Percentiles rank a stretch among this genome's conserved stretches.
phyloP scores from a whole-genome alignment of 2,888 invertebrate species.

The Apamea epomidion region DNA sequence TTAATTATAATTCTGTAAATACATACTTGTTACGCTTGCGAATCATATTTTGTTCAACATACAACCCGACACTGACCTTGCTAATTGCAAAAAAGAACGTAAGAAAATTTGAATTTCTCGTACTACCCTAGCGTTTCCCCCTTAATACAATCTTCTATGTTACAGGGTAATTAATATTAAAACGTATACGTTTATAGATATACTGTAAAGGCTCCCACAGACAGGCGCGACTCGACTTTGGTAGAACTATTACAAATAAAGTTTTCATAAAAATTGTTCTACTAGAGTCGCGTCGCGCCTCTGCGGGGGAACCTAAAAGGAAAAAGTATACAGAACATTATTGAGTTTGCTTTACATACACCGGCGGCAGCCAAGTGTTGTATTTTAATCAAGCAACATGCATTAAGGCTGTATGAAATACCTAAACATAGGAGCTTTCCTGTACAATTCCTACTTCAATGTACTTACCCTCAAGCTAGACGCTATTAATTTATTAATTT shows the following conservation, averaged over 20 bases:
- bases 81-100: too few relatives aligned
- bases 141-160: not conserved
- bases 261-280: not conserved
- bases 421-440: slow-evolving; percentile 13
- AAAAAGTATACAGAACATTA: not conserved
- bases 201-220: not conserved
- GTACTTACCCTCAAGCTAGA: too few relatives aligned
- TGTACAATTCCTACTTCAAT: slow-evolving; percentile 11
- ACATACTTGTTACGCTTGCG: too few relatives aligned
- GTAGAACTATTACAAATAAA: too few relatives aligned
- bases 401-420: slow-evolving; percentile 19
- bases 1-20: too few relatives aligned
- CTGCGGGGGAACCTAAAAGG: not conserved
- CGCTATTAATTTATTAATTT: not conserved
- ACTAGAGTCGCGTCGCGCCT: not conserved
- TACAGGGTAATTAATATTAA: not conserved
- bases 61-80: too few relatives aligned
- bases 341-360: slow-evolving; percentile 14
- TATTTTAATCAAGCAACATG: slow-evolving; percentile 46
- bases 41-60: too few relatives aligned
- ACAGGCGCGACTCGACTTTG: too few relatives aligned
- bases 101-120: too few relatives aligned
- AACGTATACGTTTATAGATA: not conserved
- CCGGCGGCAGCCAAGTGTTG: slow-evolving; percentile 26
- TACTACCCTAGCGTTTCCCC: too few relatives aligned